Base-by-base conservation (phyloP, 2,797 vertebrate genomes). In the Alosa sapidissima region DNA sequence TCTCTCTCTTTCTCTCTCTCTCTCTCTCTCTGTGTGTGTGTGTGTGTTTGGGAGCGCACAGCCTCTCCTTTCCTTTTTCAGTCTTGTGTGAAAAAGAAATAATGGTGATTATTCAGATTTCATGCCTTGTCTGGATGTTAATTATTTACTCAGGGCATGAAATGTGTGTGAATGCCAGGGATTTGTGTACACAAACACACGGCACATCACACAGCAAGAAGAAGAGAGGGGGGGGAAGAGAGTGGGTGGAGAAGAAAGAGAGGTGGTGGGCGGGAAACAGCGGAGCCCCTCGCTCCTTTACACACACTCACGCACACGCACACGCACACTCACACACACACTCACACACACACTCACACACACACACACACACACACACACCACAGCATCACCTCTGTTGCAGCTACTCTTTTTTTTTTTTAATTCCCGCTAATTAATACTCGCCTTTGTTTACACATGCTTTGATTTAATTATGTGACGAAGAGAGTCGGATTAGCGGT, bases 391-490 rank as follows among this genome's bases (percentile, higher is more conserved):
- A 86, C 83, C 81, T 14, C 81, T 41, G 65, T 72, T 72, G 65
- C 36, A 41, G 36, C 3, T 36, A 36, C 65, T 36, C 0, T 13
- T 68, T 68, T 45, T 45, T 45, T 16, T 90, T 92, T 94, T 92
- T 93, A 92, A 91, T 89, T 90, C 92, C 90, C 87, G 90, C 93
- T 96, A 95, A 96, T 96, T 95, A 96, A 97, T 96, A 95, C 96
- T 94, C 92, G 90, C 95, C 96, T 98, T 98, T 99, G 97, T 99
- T 98, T 98, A 98, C 96, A 95, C 96, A 97, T 93, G 95, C 95
- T 95, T 96, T 98, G 96, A 97, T 99, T 98, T 97, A 99, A 99
- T 98, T 98, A 98, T 95, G 95, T 92, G 95, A 96, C 96, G 96
- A 97, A 96, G 96, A 96, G 95, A 96, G 95, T 93, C 92, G 96